phyloP scores from a whole-genome alignment of 2,113 vertebrate genomes.

The Varanus komodoensis region DNA sequence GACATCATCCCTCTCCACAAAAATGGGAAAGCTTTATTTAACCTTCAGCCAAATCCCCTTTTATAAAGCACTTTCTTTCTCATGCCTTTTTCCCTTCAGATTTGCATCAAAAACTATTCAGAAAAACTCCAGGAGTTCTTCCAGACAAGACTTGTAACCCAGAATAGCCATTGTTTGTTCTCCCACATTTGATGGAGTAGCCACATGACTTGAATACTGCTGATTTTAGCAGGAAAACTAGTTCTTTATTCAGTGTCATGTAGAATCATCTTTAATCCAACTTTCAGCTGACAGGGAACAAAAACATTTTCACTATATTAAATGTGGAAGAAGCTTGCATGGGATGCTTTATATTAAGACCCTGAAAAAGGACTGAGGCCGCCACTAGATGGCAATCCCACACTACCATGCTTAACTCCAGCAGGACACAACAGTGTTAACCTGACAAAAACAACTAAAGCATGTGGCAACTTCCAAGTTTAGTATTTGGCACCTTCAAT shows the following conservation, averaged over 20 bases:
- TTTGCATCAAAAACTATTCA: not conserved
- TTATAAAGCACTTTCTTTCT: not conserved
- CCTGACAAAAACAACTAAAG: not conserved
- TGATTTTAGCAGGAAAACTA: not conserved
- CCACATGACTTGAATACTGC: not conserved
- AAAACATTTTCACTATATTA: not conserved
- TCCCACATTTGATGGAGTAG: too few species aligned
- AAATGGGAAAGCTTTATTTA: not conserved
- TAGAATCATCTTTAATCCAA: too few species aligned
- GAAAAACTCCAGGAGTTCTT: too few species aligned
- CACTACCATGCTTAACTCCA: not conserved
- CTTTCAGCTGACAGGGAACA: not conserved
- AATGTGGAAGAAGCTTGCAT: not conserved
- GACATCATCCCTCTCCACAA: not conserved
- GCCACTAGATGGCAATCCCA: slow-evolving; percentile 46
- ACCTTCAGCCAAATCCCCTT: not conserved
- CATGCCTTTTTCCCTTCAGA: not conserved
- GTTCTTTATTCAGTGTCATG: too few species aligned
- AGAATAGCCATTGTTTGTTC: too few species aligned
- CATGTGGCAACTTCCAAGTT: not conserved
- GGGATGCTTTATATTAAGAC: slow-evolving; percentile 6
- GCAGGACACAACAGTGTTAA: not conserved
- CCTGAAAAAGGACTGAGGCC: not conserved
- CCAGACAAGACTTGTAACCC: too few species aligned
- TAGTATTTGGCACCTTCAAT: not conserved